Evolutionary conservation across 2,113 vertebrate genomes (phyloP).

Genomic region (Haemorhous mexicanus): DNA sequence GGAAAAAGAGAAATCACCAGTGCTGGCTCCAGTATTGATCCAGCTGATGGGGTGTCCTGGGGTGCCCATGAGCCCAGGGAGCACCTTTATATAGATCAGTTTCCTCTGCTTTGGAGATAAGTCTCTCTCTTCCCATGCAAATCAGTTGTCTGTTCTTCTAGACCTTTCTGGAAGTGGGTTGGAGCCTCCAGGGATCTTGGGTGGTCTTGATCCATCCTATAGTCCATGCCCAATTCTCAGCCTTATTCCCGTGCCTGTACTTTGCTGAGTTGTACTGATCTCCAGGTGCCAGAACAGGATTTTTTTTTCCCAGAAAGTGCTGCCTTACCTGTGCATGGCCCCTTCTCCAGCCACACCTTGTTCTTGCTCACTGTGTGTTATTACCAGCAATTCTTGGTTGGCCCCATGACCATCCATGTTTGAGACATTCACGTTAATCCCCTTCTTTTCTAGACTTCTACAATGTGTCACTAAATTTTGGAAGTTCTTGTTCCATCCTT

Average conservation of each 20-base stretch:
- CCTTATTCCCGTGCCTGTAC: background rate
- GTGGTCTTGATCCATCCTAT: background rate
- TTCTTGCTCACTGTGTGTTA: background rate
- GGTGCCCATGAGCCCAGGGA: background rate
- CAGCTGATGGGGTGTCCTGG: background rate
- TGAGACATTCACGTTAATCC: background rate
- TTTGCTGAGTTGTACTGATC: background rate
- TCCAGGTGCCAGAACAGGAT: background rate
- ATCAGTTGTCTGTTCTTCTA: background rate
- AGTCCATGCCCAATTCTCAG: accelerated
- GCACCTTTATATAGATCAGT: background rate
- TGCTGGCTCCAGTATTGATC: background rate
- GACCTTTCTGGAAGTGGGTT: background rate
- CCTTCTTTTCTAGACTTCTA: background rate
- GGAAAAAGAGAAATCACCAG: background rate
- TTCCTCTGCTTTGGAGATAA: background rate
- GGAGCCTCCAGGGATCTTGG: background rate
- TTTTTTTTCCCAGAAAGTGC: background rate
- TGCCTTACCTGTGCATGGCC: background rate
- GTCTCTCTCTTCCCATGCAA: background rate
- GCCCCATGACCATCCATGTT: accelerated
- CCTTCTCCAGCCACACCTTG: background rate
- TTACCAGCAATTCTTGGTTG: background rate
- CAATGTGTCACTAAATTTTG: background rate
- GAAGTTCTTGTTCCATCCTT: background rate